phyloP scores from a whole-genome alignment of 2,797 vertebrate species.

The Amazona finschi region DNA sequence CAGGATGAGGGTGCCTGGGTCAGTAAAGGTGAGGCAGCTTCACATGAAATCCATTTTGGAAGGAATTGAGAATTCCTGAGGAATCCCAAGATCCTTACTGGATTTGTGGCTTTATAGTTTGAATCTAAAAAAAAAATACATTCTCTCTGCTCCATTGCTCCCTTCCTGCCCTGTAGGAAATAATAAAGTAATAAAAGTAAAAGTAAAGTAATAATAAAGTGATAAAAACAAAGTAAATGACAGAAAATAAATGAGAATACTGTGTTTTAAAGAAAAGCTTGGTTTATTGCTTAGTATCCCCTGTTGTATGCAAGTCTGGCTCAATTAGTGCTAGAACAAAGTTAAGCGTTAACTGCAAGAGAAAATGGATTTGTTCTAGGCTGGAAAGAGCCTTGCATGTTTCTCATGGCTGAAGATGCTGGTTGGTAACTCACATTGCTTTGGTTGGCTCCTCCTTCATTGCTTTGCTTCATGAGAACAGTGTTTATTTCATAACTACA shows the following conservation, averaged over 20 bases:
- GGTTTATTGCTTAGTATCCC: background rate
- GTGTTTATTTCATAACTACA: background rate
- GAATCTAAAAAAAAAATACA: background rate
- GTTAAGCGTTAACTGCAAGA: background rate
- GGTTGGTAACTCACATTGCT: constrained; percentile 12
- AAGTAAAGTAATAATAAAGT: background rate
- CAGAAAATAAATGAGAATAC: background rate
- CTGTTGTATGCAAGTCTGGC: background rate
- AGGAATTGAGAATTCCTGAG: background rate
- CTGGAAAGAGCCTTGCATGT: background rate
- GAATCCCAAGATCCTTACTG: background rate
- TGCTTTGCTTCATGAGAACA: background rate
- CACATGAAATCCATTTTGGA: background rate
- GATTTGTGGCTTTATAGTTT: background rate
- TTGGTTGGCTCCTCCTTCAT: background rate
- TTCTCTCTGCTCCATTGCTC: background rate
- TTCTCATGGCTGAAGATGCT: constrained; percentile 19
- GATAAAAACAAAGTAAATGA: background rate
- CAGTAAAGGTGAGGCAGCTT: background rate
- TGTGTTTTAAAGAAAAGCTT: background rate
- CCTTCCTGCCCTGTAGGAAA: background rate
- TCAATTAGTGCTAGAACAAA: background rate
- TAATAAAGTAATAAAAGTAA: background rate
- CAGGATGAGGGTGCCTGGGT: background rate
- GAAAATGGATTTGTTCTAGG: background rate